Conservation (phyloP, 2,888 invertebrate species). For the Fragum whitleyi region DNA sequence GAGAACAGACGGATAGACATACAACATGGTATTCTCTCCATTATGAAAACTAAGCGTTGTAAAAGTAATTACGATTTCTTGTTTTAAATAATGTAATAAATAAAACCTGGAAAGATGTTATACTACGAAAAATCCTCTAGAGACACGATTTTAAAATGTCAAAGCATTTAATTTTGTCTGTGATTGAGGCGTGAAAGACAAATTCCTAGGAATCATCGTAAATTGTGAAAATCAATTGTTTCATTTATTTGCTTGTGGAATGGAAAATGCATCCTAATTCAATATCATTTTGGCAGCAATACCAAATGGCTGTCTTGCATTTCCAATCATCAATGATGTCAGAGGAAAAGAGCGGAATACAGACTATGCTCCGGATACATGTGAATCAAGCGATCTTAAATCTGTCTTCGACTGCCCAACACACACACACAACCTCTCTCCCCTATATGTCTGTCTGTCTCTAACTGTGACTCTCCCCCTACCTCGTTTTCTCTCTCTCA, state of each 20-base stretch:
- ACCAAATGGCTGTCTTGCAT: background rate
- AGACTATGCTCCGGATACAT: too few relatives aligned
- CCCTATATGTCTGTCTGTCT: too few relatives aligned
- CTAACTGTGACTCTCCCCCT: too few relatives aligned
- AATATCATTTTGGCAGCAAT: background rate
- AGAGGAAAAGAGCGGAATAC: too few relatives aligned
- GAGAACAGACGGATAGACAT: too few relatives aligned
- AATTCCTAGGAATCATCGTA: background rate
- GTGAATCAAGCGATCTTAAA: too few relatives aligned
- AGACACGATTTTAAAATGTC: background rate
- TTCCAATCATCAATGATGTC: background rate
- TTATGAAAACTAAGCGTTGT: too few relatives aligned
- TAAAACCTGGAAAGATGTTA: background rate
- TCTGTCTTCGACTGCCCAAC: too few relatives aligned
- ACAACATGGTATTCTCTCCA: too few relatives aligned
- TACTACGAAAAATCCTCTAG: background rate
- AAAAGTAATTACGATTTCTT: background rate
- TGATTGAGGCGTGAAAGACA: background rate
- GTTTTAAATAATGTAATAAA: background rate
- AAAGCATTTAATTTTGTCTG: background rate
- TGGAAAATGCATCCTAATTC: conserved; percentile 4
- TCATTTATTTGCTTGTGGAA: background rate
- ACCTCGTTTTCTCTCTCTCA: too few relatives aligned
- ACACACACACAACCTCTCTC: too few relatives aligned
- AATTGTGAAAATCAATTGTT: background rate